A percentile compares a stretch with the other conserved stretches of the same genome.
phyloP scores from a whole-genome alignment of 2,797 vertebrate genomes.

The Tokudaia tokunoshimensis region DNA sequence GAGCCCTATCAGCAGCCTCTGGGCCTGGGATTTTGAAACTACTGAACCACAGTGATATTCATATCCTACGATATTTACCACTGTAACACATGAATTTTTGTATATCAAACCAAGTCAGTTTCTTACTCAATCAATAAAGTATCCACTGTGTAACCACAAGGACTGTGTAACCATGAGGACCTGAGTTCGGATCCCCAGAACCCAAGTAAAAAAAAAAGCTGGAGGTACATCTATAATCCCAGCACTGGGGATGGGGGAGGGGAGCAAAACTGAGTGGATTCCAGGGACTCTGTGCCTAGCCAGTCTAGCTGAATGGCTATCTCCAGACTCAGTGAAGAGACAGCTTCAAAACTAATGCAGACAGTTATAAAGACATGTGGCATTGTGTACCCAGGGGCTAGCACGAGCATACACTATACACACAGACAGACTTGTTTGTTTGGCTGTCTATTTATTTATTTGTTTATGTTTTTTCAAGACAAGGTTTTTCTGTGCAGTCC shows the following conservation, averaged over 20 bases:
- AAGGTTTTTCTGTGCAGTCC: not conserved
- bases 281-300: not conserved
- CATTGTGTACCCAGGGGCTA: not conserved
- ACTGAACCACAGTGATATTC: not conserved
- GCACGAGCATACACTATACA: not conserved
- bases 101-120: not conserved
- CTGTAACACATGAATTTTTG: not conserved
- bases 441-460: not conserved
- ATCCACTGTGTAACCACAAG: no score
- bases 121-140: not conserved
- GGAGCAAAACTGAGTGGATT: not conserved
- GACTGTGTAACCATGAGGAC: no score
- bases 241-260: not conserved
- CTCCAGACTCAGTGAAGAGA: not conserved
- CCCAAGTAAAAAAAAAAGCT: not conserved
- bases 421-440: no score
- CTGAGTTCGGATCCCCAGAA: not conserved
- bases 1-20: not conserved
- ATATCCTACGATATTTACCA: not conserved
- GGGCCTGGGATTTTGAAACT: not conserved
- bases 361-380: not conserved
- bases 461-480: not conserved
- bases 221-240: not conserved
- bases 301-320: not conserved
- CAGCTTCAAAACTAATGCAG: not conserved